Evolutionary conservation across 2,113 vertebrate species (phyloP).

Genomic region (Pygoscelis adeliae): DNA sequence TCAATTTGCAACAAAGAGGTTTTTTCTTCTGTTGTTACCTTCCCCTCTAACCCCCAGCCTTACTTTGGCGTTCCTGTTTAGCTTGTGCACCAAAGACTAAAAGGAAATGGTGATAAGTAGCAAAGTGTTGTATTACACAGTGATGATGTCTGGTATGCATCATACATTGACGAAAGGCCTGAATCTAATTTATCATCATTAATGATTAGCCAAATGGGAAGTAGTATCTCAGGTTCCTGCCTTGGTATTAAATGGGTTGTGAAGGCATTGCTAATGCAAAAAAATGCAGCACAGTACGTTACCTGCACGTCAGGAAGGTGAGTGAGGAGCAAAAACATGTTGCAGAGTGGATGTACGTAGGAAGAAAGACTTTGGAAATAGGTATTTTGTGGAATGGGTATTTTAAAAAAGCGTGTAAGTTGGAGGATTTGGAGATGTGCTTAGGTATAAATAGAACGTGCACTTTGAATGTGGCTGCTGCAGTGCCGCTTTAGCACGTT

Average conservation of each 20-base stretch:
- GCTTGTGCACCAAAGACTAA: fast-evolving
- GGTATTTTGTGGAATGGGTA: neutral
- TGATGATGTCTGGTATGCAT: neutral
- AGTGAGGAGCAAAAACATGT: fast-evolving
- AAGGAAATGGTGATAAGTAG: neutral
- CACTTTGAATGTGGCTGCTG: neutral
- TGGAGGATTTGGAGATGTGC: neutral
- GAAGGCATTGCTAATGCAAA: neutral
- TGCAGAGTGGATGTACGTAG: neutral
- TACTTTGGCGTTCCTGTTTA: fast-evolving
- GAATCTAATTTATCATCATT: neutral
- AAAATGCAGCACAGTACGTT: fast-evolving
- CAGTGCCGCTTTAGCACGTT: neutral
- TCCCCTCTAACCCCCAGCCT: neutral
- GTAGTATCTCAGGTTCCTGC: neutral
- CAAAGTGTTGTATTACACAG: neutral
- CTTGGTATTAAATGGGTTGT: neutral
- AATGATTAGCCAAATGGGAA: neutral
- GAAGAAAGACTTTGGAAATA: neutral
- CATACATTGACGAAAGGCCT: fast-evolving
- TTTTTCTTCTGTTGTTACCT: neutral
- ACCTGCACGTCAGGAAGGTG: neutral
- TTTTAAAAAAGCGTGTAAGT: neutral
- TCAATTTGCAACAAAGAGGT: neutral
- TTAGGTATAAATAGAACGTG: fast-evolving